Base-by-base conservation (phyloP, 2,888 invertebrate species). In the Brenthis hecate region DNA sequence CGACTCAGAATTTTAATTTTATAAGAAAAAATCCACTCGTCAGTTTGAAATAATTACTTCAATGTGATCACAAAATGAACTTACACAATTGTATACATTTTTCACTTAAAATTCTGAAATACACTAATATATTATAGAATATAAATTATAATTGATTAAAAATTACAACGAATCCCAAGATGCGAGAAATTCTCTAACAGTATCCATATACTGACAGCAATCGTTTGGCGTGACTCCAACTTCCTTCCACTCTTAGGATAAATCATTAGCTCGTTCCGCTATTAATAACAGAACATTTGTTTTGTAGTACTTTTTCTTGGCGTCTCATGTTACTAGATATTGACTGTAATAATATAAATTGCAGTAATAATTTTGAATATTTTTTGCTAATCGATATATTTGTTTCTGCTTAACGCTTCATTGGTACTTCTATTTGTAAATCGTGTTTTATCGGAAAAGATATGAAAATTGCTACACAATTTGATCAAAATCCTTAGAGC, bases 201-300 rank as follows among this genome's bases (percentile, higher is more conserved):
- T 32, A 50, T 60, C 60, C 23, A 60, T 14, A 60, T 50, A n/a
- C 32, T 28, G 60, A 16, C 36, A 62, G 55, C 23, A 28, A 55
- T 62, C 51, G 19, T 14, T 60, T 62, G 62, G 62, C 62, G 16
- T n/a, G 16, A 14, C 43, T 16, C 62, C 62, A 62, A 36, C n/a
- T 62, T 48, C 23, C 60, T 28, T 19, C 13, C 36, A 53, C 54
- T 62, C 62, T 53, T 19, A n/a, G 43, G 36, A 62, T 62, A 32
- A 62, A 62, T 53, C 62, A 62, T 53, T 43, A 54, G 62, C 16
- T 62, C 36, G 14, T 54, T 62, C 62, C 53, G 36, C 36, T 62
- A 54, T 54, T 62, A 62, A 61, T 61, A 61, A 28, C 13, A 50
- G 50, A 61, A 47, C 57, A 47, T 61, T 61, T 51, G 50, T 61